Evolutionary conservation across 2,888 invertebrate genomes (phyloP).

Genomic region (Ryuthela nishihirai): DNA sequence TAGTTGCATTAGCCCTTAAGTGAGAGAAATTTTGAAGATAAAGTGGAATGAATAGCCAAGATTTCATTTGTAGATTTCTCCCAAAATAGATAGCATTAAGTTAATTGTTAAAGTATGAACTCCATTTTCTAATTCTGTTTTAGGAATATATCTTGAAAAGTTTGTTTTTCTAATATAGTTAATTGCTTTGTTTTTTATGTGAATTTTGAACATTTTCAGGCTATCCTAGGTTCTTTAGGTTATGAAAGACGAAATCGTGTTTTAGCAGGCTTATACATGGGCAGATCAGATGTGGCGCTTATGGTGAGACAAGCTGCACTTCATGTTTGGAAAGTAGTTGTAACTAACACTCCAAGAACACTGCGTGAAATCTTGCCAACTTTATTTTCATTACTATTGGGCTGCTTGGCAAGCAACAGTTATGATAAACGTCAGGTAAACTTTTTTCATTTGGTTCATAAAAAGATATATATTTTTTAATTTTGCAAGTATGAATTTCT

Average conservation of each 20-base stretch:
- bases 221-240: slow-evolving; percentile 84
- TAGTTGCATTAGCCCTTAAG: no score
- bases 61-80: no score
- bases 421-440: slow-evolving; percentile 84
- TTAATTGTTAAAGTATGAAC: no score
- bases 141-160: not conserved
- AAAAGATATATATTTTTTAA: not conserved
- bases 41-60: no score
- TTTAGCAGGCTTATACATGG: slow-evolving; percentile 93
- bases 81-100: no score
- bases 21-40: no score
- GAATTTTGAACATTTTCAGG: slow-evolving; percentile 53
- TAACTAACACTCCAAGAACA: slow-evolving; percentile 95
- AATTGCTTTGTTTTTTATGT: not conserved
- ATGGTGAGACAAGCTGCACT: slow-evolving; percentile 96
- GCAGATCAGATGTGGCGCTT: slow-evolving; percentile 90
- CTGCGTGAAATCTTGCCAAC: slow-evolving; percentile 93
- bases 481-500: not conserved
- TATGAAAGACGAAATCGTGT: slow-evolving; percentile 87
- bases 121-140: no score
- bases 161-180: not conserved
- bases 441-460: not conserved
- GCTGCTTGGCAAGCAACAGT: slow-evolving; percentile 92
- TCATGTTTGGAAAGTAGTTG: slow-evolving; percentile 99
- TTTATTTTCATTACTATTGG: slow-evolving; percentile 82